Base-by-base conservation (phyloP, 2,113 vertebrate genomes). In the Mesoclemmys tuberculata region DNA sequence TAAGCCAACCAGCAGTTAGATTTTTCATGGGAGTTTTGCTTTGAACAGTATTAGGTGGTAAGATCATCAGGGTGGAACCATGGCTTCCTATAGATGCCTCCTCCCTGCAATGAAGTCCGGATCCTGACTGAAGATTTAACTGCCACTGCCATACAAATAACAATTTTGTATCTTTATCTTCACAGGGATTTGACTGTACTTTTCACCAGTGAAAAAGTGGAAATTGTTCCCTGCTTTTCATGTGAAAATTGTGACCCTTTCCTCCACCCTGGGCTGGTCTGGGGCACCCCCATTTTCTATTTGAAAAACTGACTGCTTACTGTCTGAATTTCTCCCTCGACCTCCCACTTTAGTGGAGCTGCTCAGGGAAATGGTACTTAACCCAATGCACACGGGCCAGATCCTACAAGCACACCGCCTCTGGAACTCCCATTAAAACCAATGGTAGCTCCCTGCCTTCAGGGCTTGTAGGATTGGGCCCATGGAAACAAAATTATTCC, bases 11-110 rank as follows among this genome's bases (percentile, higher is more conserved):
- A 29, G 4, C 1, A 0, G 29, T 24, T 24, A 4, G n/a, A 16
- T 90, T 90, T 93, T 44, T 22, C 68, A 16, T 0, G 0, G 19
- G 82, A 90, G 48, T 84, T 35, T 64, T 71, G 38, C 26, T 27
- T 29, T 2, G 18, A 14, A 48, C 2, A 77, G 38, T 5, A 16
- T 12, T 0, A 12, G 44, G 44, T 18, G 24, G n/a, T 74, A 41
- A 38, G n/a, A 24, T 75, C 11, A 0, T 0, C 24, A 80, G 64
- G 44, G 9, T 7, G 1, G 0, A 1, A n/a, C 51, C 11, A 58
- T 41, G n/a, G n/a, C 68, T 38, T 71, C 68, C n/a, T 71, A 19
- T n/a, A 10, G 16, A n/a, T 75, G 38, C 5, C 7, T 3, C 35
- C 31, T 5, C 31, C 26, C 71, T 22, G 1, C 68, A 75, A 10